Evolutionary conservation across 2,888 invertebrate genomes (phyloP).

Genomic region (Pseudanteris insignis): DNA sequence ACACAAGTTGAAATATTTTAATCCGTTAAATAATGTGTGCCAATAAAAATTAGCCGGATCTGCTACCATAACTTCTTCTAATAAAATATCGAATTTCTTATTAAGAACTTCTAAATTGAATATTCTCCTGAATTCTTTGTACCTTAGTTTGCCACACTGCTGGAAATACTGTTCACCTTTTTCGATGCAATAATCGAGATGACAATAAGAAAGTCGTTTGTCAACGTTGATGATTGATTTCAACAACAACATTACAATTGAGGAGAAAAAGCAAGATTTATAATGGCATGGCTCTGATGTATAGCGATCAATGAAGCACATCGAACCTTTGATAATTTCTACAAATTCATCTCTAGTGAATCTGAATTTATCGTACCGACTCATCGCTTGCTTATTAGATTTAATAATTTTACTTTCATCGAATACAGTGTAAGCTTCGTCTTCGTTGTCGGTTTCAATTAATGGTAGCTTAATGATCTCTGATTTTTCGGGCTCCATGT

Average conservation of each 20-base stretch:
- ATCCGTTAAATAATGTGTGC: slow-evolving; percentile 45
- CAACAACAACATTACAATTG: slow-evolving; percentile 55
- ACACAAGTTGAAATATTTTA: slow-evolving; percentile 49
- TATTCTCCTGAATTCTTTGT: slow-evolving; percentile 53
- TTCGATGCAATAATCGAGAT: slow-evolving; percentile 54
- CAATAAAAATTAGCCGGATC: slow-evolving; percentile 52
- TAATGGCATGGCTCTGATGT: slow-evolving; percentile 49
- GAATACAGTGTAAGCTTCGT: neutral
- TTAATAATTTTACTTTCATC: neutral
- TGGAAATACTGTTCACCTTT: slow-evolving; percentile 52
- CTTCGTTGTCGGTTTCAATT: no score
- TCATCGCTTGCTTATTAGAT: neutral
- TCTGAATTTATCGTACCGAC: slow-evolving; percentile 46
- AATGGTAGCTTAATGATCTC: no score
- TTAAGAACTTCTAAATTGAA: slow-evolving; percentile 53
- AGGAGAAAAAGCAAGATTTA: slow-evolving; percentile 57
- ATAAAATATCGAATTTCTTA: slow-evolving; percentile 51
- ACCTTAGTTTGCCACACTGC: slow-evolving; percentile 51
- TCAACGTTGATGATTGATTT: slow-evolving; percentile 52
- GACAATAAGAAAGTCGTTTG: slow-evolving; percentile 45
- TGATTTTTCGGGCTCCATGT: no score
- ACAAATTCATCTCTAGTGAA: slow-evolving; percentile 47
- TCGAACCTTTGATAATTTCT: slow-evolving; percentile 52
- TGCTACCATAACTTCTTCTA: slow-evolving; percentile 54
- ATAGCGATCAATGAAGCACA: slow-evolving; percentile 44